Base-by-base conservation (phyloP, 2,888 invertebrate species). In the Lamellibrachia columna region DNA sequence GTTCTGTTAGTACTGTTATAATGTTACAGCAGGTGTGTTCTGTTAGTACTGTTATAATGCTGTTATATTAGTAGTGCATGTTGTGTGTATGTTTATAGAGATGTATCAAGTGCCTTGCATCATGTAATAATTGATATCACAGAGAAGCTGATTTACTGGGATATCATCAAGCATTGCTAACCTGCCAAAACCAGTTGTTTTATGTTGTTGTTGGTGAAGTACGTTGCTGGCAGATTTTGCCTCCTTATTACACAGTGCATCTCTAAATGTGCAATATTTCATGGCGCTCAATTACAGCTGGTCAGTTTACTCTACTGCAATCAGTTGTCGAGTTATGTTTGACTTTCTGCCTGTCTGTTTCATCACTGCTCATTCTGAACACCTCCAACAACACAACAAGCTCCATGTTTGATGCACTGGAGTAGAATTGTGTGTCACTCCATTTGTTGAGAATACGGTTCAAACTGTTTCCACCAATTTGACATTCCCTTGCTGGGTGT, bases 261-360 rank as follows among this genome's bases (percentile, higher is more conserved):
- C 75, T 75, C 75, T 75, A 75, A 75, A 75, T 22, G 75, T 75
- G 75, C 75, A 75, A 75, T 75, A 75, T 22, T 75, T 75, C 75
- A 75, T 75, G 75, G 75, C 75, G 75, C 75, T 75, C 75, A 75
- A 75, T 75, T n/a, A 3, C 75, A 75, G 75, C 15, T 75, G 75
- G 75, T n/a, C n/a, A n/a, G 22, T 75, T 75, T 22, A 75, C 75
- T 75, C 22, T 75, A 75, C 22, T 75, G 75, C 22, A 22, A 75
- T 75, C 75, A 75, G 75, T 75, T 75, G 75, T 75, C n/a, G 22
- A 75, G 75, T 22, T 22, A 75, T 75, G 75, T 75, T 58, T 58
- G 8, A 8, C 58, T 11, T 8, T 8, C 8, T 58, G 58, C 58
- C 15, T 75, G 11, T 75, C 75, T 22, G 15, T 75, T 75, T 75